These are phyloP conservation scores for Calyptomena viridis DNA, from an alignment of 2,113 vertebrate species.

Conservation along the genomic window DNA sequence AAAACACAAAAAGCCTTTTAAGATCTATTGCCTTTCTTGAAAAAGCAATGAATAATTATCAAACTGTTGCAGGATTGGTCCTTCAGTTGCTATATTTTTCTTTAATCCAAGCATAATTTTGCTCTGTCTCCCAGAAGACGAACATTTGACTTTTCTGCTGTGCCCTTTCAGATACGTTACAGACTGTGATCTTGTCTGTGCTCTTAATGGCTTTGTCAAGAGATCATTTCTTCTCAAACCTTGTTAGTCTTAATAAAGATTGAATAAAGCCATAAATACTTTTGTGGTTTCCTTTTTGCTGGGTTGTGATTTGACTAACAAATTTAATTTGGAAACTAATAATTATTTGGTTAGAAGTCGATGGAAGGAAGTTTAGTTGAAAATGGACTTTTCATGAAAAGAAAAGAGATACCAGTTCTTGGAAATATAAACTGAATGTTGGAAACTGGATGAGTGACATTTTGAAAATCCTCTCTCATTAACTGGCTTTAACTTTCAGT, in stretches of 20 bases:
- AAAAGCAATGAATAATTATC: background rate
- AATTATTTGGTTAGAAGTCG: slow-evolving; percentile 46
- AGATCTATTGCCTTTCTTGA: background rate
- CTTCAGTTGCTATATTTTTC: background rate
- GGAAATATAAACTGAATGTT: background rate
- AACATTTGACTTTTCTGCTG: background rate
- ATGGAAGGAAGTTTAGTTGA: slow-evolving; percentile 1
- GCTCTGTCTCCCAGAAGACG: background rate
- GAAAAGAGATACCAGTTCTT: background rate
- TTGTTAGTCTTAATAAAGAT: slow-evolving; percentile 46
- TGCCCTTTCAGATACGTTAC: background rate
- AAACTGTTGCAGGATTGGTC: background rate
- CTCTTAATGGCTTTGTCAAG: slow-evolving; percentile 46
- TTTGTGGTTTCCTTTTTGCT: slow-evolving; percentile 25
- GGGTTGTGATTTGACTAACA: slow-evolving; percentile 43
- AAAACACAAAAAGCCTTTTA: accelerated
- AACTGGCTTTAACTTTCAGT: slow-evolving; percentile 41
- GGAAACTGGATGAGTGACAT: slow-evolving; percentile 33
- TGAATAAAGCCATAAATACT: slow-evolving; percentile 51
- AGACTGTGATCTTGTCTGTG: slow-evolving; percentile 15
- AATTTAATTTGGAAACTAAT: slow-evolving; percentile 55
- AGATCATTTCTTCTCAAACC: slow-evolving; percentile 36
- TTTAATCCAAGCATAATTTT: slow-evolving; percentile 25
- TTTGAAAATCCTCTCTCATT: slow-evolving; percentile 55
- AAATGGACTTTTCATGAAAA: slow-evolving; percentile 8